Percentiles rank a stretch among this genome's conserved stretches.
Conservation (phyloP, 2,888 invertebrate species). For the Scrobipalpa atriplicella region DNA sequence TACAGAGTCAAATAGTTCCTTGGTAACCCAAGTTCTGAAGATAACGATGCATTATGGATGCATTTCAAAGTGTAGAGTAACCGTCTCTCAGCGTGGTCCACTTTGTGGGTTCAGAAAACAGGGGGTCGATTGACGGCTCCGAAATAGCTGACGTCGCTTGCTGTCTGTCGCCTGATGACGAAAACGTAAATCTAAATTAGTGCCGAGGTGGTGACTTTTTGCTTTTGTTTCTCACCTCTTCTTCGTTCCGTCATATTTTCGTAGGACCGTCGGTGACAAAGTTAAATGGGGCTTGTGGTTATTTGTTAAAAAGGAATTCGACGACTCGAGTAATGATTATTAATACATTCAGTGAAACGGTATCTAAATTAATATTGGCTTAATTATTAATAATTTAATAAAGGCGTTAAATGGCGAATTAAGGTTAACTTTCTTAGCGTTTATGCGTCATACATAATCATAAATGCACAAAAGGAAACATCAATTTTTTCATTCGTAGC, state of each 20-base stretch:
- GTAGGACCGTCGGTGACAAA: constrained; percentile 9
- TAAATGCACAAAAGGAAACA: no score
- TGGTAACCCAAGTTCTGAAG: not conserved
- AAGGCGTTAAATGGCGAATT: not conserved
- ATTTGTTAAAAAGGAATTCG: constrained; percentile 7
- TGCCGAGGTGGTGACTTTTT: constrained; percentile 48
- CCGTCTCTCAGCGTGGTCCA: constrained; percentile 44
- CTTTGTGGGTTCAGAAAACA: constrained; percentile 54
- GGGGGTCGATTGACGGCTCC: constrained; percentile 64
- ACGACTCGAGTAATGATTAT: not conserved
- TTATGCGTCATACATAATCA: not conserved
- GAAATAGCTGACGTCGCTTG: constrained; percentile 58
- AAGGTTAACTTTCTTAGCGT: not conserved
- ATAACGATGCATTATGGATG: not conserved
- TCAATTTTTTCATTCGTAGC: no score
- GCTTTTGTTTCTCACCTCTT: not conserved
- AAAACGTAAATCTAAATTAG: constrained; percentile 68
- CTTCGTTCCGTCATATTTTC: constrained; percentile 42
- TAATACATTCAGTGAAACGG: not conserved
- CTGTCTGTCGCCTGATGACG: constrained; percentile 38
- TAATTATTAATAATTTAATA: not conserved
- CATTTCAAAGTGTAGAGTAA: not conserved
- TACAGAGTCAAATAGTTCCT: not conserved
- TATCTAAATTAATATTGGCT: not conserved
- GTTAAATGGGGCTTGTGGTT: not conserved